Percentiles rank a stretch among this genome's conserved stretches.
Evolutionary conservation across 2,888 invertebrate genomes (phyloP).

Genomic region (Aporophyla lueneburgensis): DNA sequence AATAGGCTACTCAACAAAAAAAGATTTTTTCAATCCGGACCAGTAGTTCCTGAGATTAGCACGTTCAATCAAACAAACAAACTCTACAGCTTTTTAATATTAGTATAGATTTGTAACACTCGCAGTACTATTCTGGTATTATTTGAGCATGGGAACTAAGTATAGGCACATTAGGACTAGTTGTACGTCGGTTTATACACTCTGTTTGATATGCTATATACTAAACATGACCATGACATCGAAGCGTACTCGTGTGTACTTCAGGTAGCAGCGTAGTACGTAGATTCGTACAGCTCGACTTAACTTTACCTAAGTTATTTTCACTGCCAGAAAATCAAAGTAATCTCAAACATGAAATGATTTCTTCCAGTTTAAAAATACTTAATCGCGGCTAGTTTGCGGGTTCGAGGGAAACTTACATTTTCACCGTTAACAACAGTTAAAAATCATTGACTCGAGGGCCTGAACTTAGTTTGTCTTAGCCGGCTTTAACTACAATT

Average conservation of each 20-base stretch:
- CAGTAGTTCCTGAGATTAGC: too few species aligned
- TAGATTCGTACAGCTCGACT: not conserved
- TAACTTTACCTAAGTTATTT: not conserved
- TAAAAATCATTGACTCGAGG: not conserved
- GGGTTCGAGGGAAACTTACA: not conserved
- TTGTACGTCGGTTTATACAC: too few species aligned
- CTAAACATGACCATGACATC: too few species aligned
- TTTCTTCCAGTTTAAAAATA: not conserved
- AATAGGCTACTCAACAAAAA: too few species aligned
- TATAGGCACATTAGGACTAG: not conserved
- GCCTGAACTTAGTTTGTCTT: not conserved
- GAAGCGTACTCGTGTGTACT: not conserved
- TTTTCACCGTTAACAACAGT: not conserved
- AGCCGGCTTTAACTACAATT: too few species aligned
- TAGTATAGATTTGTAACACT: too few species aligned
- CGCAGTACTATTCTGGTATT: too few species aligned
- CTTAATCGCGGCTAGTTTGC: too few species aligned
- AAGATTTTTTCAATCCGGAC: too few species aligned
- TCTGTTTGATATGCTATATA: not conserved
- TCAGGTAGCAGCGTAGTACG: not conserved
- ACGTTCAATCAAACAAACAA: too few species aligned
- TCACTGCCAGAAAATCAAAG: not conserved
- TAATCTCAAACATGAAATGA: not conserved
- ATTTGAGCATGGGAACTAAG: too few species aligned
- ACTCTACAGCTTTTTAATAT: too few species aligned